A percentile compares a stretch with the other conserved stretches of the same genome.
Conservation (phyloP, 2,113 vertebrate species). For the Aspidoscelis tigris region DNA sequence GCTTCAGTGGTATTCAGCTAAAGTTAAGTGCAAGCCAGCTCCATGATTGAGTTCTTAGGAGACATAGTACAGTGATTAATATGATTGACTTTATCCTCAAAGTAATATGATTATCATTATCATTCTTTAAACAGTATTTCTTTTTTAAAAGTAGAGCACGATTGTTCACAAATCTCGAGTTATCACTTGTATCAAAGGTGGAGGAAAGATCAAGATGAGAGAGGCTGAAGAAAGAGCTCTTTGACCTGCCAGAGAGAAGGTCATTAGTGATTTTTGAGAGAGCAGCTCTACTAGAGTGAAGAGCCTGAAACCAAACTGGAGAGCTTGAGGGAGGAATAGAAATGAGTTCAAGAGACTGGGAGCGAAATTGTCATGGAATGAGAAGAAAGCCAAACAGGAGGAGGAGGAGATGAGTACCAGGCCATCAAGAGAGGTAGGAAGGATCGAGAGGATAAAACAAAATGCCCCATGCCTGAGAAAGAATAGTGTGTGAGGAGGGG, state of each 20-base stretch:
- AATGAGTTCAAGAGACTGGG: constrained; percentile 65
- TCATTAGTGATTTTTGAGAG: constrained; percentile 70
- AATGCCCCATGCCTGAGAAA: constrained; percentile 15
- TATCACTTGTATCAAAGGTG: constrained; percentile 52
- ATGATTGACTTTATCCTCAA: constrained; percentile 38
- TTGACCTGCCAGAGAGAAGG: constrained; percentile 65
- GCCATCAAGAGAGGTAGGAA: constrained; percentile 36
- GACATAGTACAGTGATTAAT: constrained; percentile 51
- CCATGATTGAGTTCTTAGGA: constrained; percentile 28
- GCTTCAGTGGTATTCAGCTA: too few relatives aligned
- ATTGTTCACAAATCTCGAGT: constrained; percentile 35
- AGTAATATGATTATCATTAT: constrained; percentile 31
- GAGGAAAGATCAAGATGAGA: constrained; percentile 66
- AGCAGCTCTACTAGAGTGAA: constrained; percentile 67
- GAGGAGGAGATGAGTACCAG: constrained; percentile 55
- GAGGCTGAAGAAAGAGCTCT: constrained; percentile 51
- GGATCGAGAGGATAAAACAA: constrained; percentile 51
- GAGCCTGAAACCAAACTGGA: constrained; percentile 67
- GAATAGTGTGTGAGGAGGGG: constrained; percentile 25
- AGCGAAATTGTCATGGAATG: constrained; percentile 68
- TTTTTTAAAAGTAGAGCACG: constrained; percentile 29
- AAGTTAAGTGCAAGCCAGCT: too few relatives aligned
- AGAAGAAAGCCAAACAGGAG: constrained; percentile 64
- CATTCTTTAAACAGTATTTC: constrained; percentile 27
- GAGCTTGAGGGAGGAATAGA: constrained; percentile 58